A percentile compares a stretch with the other conserved stretches of the same genome.
phyloP scores from a whole-genome alignment of 1,140 invertebrate genomes.

The Drosophila ercepeae region DNA sequence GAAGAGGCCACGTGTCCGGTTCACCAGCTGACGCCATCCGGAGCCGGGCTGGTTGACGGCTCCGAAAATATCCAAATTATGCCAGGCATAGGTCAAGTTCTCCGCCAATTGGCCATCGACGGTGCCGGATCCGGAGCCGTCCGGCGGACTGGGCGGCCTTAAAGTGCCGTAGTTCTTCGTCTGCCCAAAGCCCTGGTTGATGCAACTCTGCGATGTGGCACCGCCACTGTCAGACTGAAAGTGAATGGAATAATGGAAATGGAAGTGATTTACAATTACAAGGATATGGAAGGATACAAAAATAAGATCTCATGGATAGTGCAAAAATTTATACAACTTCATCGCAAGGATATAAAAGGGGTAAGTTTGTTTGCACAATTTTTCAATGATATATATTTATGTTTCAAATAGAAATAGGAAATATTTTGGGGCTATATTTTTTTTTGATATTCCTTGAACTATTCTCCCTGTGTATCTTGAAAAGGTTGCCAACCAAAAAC shows the following conservation, averaged over 20 bases:
- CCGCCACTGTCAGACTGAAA: conserved; percentile 1
- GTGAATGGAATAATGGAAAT: not conserved
- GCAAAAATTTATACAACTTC: no score
- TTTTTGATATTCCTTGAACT: no score
- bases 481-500: conserved; percentile 45
- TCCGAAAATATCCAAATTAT: conserved; percentile 88
- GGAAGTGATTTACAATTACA: not conserved
- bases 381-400: no score
- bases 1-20: conserved; percentile 83
- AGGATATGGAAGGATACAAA: no score
- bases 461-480: conserved; percentile 6
- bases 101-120: conserved; percentile 67
- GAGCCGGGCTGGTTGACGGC: conserved; percentile 74
- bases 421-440: no score
- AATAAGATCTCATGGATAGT: no score
- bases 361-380: no score
- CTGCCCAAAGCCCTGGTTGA: conserved; percentile 58
- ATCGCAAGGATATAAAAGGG: no score
- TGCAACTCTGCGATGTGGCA: conserved; percentile 57
- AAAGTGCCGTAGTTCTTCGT: conserved; percentile 76
- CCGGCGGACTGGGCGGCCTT: conserved; percentile 34
- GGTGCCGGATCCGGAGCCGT: conserved; percentile 11
- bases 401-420: no score
- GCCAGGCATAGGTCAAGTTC: conserved; percentile 89
- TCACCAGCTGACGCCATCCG: conserved; percentile 79